A percentile compares a stretch with the other conserved stretches of the same genome.
Conservation (phyloP, 1,140 invertebrate genomes). For the Philopotamus ludificatus region DNA sequence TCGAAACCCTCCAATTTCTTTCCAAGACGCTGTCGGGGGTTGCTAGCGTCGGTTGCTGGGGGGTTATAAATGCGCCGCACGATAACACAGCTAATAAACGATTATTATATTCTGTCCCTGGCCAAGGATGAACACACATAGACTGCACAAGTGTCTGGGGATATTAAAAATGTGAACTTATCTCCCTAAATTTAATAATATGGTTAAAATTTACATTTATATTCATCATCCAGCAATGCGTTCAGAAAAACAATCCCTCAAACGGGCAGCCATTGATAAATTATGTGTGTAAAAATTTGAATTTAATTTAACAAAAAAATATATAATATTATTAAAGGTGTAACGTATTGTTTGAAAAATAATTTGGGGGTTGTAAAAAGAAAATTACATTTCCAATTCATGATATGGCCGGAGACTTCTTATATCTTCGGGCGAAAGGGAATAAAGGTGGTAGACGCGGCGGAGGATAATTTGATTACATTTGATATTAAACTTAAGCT, state of each 20-base stretch:
- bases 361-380: slow-evolving; percentile 36
- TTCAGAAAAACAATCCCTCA: too few species aligned
- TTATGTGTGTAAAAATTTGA: too few species aligned
- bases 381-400: slow-evolving; percentile 44
- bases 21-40: neutral
- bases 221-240: too few species aligned
- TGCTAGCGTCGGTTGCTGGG: neutral
- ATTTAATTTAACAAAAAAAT: too few species aligned
- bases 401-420: slow-evolving; percentile 24
- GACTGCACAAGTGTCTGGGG: too few species aligned
- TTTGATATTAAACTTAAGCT: slow-evolving; percentile 26
- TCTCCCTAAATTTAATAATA: too few species aligned
- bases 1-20: slow-evolving; percentile 12
- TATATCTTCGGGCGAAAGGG: slow-evolving; percentile 2
- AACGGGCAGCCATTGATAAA: too few species aligned
- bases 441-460: neutral
- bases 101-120: neutral
- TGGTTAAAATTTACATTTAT: too few species aligned
- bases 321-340: too few species aligned
- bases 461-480: slow-evolving; percentile 20
- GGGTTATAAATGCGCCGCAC: slow-evolving; percentile 2
- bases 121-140: too few species aligned
- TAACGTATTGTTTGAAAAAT: slow-evolving; percentile 40
- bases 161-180: too few species aligned
- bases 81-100: neutral